Evolutionary conservation across 1,140 invertebrate species (phyloP).

Genomic region (Cydia amplana): DNA sequence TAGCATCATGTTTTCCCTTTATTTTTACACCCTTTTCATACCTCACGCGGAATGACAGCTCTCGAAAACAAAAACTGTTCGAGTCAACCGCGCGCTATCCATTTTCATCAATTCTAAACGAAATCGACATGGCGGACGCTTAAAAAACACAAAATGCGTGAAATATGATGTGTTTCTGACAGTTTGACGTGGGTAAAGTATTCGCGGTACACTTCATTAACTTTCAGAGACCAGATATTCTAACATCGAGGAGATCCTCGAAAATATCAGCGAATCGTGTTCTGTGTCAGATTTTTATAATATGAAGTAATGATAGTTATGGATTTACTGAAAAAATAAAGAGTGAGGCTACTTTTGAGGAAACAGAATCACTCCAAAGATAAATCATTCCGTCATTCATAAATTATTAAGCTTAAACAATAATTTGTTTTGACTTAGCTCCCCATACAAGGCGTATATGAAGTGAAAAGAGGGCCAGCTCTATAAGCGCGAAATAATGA

Average conservation of each 20-base stretch:
- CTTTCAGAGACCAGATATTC: slow-evolving; percentile 53
- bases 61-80: slow-evolving; percentile 32
- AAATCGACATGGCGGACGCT: slow-evolving; percentile 59
- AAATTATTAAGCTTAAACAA: slow-evolving; percentile 32
- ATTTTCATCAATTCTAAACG: slow-evolving; percentile 55
- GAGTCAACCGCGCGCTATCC: slow-evolving; percentile 45
- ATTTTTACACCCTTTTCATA: slow-evolving; percentile 63
- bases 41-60: slow-evolving; percentile 57
- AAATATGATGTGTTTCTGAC: slow-evolving; percentile 76
- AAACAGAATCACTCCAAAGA: neutral
- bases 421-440: slow-evolving; percentile 51
- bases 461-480: slow-evolving; percentile 51
- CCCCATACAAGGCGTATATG: slow-evolving; percentile 40
- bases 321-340: neutral
- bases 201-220: slow-evolving; percentile 71
- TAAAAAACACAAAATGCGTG: slow-evolving; percentile 64
- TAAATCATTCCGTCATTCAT: neutral
- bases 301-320: neutral
- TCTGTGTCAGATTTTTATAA: slow-evolving; percentile 34
- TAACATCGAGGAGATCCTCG: slow-evolving; percentile 36
- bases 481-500: slow-evolving; percentile 65
- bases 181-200: slow-evolving; percentile 75
- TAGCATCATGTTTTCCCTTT: slow-evolving; percentile 73
- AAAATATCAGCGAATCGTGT: slow-evolving; percentile 32
- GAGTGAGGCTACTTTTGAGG: neutral